Percentiles rank a stretch among this genome's conserved stretches.
Evolutionary conservation across 1,140 invertebrate genomes (phyloP).

Genomic region (Pseudomyrmex gracilis): DNA sequence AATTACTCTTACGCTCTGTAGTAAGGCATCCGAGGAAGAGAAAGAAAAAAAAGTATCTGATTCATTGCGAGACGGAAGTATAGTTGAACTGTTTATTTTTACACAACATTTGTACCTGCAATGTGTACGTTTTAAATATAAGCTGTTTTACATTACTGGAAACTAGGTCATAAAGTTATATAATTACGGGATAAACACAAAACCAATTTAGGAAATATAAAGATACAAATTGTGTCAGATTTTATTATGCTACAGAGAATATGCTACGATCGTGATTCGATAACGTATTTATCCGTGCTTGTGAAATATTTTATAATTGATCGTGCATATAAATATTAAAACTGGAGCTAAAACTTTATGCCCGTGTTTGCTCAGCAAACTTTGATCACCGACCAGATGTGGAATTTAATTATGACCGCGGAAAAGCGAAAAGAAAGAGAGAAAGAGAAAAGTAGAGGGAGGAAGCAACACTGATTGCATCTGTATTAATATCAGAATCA

Average conservation of each 20-base stretch:
- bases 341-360: constrained; percentile 58
- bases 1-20: constrained; percentile 14
- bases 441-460: neutral
- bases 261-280: neutral
- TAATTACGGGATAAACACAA: no score
- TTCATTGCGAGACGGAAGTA: neutral
- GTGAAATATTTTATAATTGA: constrained; percentile 28
- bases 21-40: neutral
- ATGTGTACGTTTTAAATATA: neutral
- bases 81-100: neutral
- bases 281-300: constrained; percentile 5
- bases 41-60: neutral
- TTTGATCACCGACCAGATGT: constrained; percentile 25
- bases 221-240: no score
- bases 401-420: constrained; percentile 42
- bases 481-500: constrained; percentile 31
- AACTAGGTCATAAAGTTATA: neutral
- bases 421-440: neutral
- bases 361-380: constrained; percentile 41
- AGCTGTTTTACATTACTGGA: neutral
- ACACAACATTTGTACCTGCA: neutral
- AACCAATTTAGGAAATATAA: no score
- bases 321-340: constrained; percentile 32
- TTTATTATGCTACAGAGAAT: constrained; percentile 12
- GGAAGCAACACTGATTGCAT: neutral